Percentiles rank a stretch among this genome's conserved stretches.
phyloP scores from a whole-genome alignment of 2,888 invertebrate genomes.

The Aleiodes alternator region DNA sequence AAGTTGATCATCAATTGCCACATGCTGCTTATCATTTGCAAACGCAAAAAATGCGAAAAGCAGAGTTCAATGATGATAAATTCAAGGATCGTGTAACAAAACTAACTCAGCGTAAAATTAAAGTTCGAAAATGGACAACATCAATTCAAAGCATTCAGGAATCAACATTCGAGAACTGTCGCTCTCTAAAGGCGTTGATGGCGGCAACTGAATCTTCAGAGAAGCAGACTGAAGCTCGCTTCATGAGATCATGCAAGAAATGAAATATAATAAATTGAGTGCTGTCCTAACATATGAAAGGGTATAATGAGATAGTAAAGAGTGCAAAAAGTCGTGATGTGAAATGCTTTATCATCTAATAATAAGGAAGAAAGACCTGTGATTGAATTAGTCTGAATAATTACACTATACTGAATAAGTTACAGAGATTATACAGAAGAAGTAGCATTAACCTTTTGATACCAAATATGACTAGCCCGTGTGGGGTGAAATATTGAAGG shows the following conservation, averaged over 20 bases:
- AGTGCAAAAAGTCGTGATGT: too few species aligned
- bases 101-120: neutral
- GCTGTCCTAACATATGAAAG: too few species aligned
- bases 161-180: slow-evolving; percentile 1
- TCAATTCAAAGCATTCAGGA: neutral
- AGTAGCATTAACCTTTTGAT: too few species aligned
- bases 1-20: neutral
- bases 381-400: too few species aligned
- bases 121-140: neutral
- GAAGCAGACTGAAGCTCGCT: neutral
- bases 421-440: too few species aligned
- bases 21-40: neutral
- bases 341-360: too few species aligned
- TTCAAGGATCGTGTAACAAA: neutral
- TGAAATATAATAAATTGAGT: too few species aligned
- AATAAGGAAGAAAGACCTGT: too few species aligned
- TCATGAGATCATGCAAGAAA: neutral
- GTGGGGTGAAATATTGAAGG: too few species aligned
- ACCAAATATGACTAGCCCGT: too few species aligned
- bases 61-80: neutral
- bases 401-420: too few species aligned
- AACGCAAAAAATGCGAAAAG: neutral
- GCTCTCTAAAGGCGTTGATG: neutral
- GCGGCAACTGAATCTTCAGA: neutral
- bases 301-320: too few species aligned